Conservation (phyloP, 1,140 invertebrate species). For the Oryctes rhinoceros region DNA sequence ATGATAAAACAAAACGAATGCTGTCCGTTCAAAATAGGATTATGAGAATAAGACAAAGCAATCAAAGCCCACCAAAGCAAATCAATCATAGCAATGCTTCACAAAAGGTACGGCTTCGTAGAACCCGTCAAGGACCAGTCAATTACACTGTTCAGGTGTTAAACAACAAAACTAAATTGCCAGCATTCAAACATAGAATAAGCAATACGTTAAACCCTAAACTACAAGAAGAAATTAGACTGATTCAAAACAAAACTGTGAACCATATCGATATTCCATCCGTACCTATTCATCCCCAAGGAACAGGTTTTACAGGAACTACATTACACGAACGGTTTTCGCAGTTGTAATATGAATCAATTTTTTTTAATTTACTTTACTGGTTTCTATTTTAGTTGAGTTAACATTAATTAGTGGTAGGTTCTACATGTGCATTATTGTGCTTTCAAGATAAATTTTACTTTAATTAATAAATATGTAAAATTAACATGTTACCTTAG, state of each 20-base stretch:
- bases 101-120: constrained; percentile 29
- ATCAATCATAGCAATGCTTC: neutral
- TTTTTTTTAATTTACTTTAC: neutral
- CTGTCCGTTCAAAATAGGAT: constrained; percentile 10
- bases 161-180: neutral
- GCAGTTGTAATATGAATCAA: neutral
- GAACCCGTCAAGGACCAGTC: neutral
- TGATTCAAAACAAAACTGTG: neutral
- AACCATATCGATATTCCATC: constrained; percentile 2
- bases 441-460: too few relatives aligned
- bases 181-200: neutral
- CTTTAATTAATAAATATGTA: too few relatives aligned
- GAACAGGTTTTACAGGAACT: constrained; percentile 26
- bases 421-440: too few relatives aligned
- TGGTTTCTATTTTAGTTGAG: too few relatives aligned
- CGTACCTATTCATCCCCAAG: constrained; percentile 30
- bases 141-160: constrained; percentile 22
- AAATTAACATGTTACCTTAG: too few relatives aligned
- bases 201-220: constrained; percentile 1
- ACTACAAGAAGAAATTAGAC: constrained; percentile 32
- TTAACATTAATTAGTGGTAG: too few relatives aligned
- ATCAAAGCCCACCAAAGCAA: neutral
- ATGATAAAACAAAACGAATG: constrained; percentile 16
- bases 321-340: constrained; percentile 34
- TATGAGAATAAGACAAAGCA: constrained; percentile 23